Percentiles rank a stretch among this genome's conserved stretches.
Conservation (phyloP, 1,140 invertebrate genomes). For the Oppia nitens region DNA sequence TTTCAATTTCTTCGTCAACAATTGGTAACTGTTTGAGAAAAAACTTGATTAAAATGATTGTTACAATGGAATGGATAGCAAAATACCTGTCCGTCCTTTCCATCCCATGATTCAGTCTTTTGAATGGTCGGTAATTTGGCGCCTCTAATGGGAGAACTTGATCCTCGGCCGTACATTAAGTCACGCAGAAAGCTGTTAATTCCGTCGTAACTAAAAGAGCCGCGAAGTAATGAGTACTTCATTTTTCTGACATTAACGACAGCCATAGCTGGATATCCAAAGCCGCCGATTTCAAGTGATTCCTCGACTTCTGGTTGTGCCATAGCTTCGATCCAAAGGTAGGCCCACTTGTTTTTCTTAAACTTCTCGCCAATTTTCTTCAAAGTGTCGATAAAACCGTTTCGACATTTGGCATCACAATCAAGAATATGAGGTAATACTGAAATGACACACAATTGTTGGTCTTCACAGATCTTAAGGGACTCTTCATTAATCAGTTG, state of each 20-base stretch:
- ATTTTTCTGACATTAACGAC: constrained; percentile 92
- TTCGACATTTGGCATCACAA: constrained; percentile 85
- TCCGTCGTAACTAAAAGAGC: constrained; percentile 83
- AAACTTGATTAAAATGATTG: background rate
- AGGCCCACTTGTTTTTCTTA: constrained; percentile 93
- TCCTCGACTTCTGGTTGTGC: constrained; percentile 67
- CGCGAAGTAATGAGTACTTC: constrained; percentile 82
- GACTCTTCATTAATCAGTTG: constrained; percentile 37
- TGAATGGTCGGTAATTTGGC: constrained; percentile 60
- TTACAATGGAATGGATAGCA: background rate
- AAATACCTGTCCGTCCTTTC: constrained; percentile 67
- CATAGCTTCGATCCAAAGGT: constrained; percentile 85
- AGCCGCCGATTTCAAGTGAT: constrained; percentile 73
- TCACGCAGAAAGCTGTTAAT: constrained; percentile 90
- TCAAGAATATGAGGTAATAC: constrained; percentile 92
- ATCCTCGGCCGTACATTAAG: constrained; percentile 81
- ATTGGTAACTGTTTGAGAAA: background rate
- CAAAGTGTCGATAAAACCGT: constrained; percentile 62
- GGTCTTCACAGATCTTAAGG: constrained; percentile 61
- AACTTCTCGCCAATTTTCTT: constrained; percentile 68
- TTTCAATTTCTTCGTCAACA: background rate
- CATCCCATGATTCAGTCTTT: constrained; percentile 73
- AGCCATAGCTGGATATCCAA: constrained; percentile 66
- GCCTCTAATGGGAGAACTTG: constrained; percentile 72
- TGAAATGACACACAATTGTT: constrained; percentile 79